phyloP scores from a whole-genome alignment of 2,888 invertebrate genomes.

The Parthenolecanium corni region DNA sequence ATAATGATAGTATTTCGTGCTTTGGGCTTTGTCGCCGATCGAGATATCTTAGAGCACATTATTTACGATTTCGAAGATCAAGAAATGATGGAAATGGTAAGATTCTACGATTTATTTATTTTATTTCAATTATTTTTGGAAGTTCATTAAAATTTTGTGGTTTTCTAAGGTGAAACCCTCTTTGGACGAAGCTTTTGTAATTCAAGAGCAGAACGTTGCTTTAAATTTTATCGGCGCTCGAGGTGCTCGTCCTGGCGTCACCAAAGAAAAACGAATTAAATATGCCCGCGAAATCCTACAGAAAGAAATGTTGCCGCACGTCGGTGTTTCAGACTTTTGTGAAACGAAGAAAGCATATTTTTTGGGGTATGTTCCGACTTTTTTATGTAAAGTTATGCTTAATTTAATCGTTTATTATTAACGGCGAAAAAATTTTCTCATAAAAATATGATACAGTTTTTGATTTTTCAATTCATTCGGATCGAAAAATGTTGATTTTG shows the following conservation, averaged over 20 bases:
- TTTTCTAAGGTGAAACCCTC: constrained; percentile 70
- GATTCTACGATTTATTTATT: no score
- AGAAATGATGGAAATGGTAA: constrained; percentile 99
- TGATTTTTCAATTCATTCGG: not conserved
- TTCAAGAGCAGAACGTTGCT: constrained; percentile 98
- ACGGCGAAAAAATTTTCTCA: not conserved
- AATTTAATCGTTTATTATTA: not conserved
- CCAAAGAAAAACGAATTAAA: constrained; percentile 97
- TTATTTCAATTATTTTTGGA: constrained; percentile 1
- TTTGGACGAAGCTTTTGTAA: constrained; percentile 96
- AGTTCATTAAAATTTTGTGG: not conserved
- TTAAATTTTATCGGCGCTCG: constrained; percentile 96
- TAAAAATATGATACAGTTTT: not conserved
- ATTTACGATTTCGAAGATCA: constrained; percentile 99
- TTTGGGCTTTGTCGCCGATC: constrained; percentile 96
- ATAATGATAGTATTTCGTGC: constrained; percentile 99
- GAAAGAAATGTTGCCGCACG: constrained; percentile 99
- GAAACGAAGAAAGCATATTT: constrained; percentile 99
- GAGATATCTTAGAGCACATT: constrained; percentile 98
- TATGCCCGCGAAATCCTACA: constrained; percentile 98
- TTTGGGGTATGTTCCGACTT: constrained; percentile 47
- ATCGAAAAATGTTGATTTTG: no score
- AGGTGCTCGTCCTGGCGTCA: constrained; percentile 94
- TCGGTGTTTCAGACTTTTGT: constrained; percentile 98
- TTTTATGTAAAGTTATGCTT: not conserved